A percentile compares a stretch with the other conserved stretches of the same genome.
phyloP scores from a whole-genome alignment of 1,140 invertebrate species.

The Macrotrachela quadricornifera region DNA sequence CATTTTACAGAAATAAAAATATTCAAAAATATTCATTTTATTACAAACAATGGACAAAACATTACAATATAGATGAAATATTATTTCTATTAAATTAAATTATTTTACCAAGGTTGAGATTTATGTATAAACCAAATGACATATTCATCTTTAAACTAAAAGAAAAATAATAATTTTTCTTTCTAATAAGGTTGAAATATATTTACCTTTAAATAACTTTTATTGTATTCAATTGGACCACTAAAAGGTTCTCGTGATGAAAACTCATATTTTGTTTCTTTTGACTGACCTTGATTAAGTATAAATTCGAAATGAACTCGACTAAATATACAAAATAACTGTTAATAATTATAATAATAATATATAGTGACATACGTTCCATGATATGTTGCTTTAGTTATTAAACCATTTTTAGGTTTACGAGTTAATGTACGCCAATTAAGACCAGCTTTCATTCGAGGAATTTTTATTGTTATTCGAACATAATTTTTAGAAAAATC shows the following conservation, averaged over 20 bases:
- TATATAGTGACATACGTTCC: background rate
- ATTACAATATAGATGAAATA: no score
- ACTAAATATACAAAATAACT: background rate
- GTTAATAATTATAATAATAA: background rate
- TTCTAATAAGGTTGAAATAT: no score
- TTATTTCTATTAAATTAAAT: no score
- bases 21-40: no score
- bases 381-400: background rate
- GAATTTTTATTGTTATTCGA: background rate
- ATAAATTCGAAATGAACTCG: slow-evolving; percentile 3
- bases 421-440: background rate
- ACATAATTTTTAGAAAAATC: slow-evolving; percentile 3
- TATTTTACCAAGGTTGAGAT: no score
- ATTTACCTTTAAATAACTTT: slow-evolving; percentile 4
- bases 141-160: no score
- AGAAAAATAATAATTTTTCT: no score
- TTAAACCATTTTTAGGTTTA: background rate
- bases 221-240: slow-evolving; percentile 2
- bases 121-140: no score
- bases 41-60: no score
- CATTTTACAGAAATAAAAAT: no score
- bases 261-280: background rate
- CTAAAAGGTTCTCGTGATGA: background rate
- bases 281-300: background rate
- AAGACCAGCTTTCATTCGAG: background rate